phyloP scores from a whole-genome alignment of 2,888 invertebrate species.

The Callosobruchus maculatus region DNA sequence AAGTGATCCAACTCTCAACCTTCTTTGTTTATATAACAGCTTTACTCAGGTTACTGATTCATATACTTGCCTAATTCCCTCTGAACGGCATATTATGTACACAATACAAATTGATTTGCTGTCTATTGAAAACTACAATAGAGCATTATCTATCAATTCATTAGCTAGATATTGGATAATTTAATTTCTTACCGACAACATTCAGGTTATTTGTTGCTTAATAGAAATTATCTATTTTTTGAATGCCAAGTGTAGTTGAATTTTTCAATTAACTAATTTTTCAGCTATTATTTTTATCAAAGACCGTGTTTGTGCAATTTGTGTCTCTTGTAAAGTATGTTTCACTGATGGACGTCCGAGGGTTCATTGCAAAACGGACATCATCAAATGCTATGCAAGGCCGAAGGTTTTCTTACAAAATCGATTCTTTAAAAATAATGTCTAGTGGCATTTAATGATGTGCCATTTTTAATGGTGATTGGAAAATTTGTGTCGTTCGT shows the following conservation, averaged over 20 bases:
- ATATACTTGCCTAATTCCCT: not conserved
- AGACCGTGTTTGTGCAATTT: not conserved
- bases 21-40: not conserved
- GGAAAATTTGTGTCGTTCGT: not conserved
- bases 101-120: not conserved
- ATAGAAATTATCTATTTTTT: not conserved
- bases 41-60: not conserved
- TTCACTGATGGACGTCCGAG: not conserved
- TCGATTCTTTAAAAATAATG: not conserved
- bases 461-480: not conserved
- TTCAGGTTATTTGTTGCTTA: not conserved
- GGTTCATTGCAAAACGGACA: not conserved
- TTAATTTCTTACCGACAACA: not conserved
- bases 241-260: not conserved
- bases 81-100: not conserved
- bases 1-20: not conserved
- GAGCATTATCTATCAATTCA: not conserved
- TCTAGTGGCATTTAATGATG: not conserved
- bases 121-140: not conserved
- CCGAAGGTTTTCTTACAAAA: not conserved
- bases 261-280: not conserved
- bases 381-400: not conserved
- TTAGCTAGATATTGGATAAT: not conserved
- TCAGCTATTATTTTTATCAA: not conserved
- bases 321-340: not conserved